Evolutionary conservation across 2,797 vertebrate genomes (phyloP).

Genomic region (Catharus ustulatus): DNA sequence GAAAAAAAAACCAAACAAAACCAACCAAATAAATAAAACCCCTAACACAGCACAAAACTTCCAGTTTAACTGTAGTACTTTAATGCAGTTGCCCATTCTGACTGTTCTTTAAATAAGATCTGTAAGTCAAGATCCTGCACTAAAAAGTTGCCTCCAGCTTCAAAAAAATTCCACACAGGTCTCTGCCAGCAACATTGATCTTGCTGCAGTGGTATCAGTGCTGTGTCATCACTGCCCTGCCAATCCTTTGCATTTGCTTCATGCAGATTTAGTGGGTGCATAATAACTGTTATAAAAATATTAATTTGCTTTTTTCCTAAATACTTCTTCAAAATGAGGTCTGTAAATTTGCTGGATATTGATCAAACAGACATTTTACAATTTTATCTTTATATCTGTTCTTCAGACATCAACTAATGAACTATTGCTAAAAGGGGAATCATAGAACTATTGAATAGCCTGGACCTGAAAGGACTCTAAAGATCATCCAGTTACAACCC

Average conservation of each 20-base stretch:
- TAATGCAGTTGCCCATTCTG: not conserved
- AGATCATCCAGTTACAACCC: not conserved
- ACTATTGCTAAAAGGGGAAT: not conserved
- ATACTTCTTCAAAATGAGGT: not conserved
- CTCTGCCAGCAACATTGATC: slow-evolving; percentile 38
- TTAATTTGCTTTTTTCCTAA: not conserved
- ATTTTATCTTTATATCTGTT: not conserved
- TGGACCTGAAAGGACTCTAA: not conserved
- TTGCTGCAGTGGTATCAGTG: not conserved
- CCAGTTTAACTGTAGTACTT: not conserved
- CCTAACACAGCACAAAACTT: not conserved
- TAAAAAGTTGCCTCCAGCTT: not conserved
- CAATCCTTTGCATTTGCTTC: not conserved
- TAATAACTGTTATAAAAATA: not conserved
- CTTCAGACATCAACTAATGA: not conserved
- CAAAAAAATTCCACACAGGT: not conserved
- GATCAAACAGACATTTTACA: not conserved
- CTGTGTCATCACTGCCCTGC: not conserved
- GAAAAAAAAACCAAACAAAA: not conserved
- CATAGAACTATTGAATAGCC: not conserved
- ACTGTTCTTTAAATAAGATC: not conserved
- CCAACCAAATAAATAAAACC: not conserved
- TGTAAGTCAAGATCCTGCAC: not conserved
- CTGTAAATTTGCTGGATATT: not conserved
- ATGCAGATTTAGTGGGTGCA: not conserved